Evolutionary conservation across 2,888 invertebrate species (phyloP).

Genomic region (Timandra comae): DNA sequence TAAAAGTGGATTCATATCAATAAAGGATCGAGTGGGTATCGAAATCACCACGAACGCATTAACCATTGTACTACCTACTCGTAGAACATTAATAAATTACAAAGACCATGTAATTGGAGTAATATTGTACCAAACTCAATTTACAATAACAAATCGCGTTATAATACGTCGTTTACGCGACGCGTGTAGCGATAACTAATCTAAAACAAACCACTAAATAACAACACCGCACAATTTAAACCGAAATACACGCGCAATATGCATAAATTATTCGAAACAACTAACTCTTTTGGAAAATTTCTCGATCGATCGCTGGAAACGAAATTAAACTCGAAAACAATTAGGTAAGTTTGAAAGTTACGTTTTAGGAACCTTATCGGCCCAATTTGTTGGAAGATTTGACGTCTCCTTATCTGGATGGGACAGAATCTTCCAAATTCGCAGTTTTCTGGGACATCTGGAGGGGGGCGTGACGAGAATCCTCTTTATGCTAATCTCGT

Average conservation of each 20-base stretch:
- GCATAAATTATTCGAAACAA: slow-evolving; percentile 16
- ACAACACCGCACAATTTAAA: slow-evolving; percentile 3
- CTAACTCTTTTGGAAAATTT: slow-evolving; percentile 12
- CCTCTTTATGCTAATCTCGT: slow-evolving; percentile 16
- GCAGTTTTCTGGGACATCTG: slow-evolving; percentile 15
- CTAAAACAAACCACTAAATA: not conserved
- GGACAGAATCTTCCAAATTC: slow-evolving; percentile 5
- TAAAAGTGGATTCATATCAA: too few species aligned
- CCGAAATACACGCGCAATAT: slow-evolving; percentile 8
- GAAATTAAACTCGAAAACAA: slow-evolving; percentile 22
- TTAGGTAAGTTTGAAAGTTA: slow-evolving; percentile 21
- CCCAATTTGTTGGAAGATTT: slow-evolving; percentile 33
- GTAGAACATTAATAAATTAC: too few species aligned
- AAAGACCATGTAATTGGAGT: too few species aligned
- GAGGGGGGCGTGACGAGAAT: slow-evolving; percentile 9
- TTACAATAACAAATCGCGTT: too few species aligned
- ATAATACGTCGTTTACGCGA: too few species aligned
- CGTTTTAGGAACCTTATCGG: slow-evolving; percentile 30
- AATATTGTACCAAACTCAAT: too few species aligned
- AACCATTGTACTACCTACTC: too few species aligned
- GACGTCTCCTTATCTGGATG: slow-evolving; percentile 27
- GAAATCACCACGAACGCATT: too few species aligned
- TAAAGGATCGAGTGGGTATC: too few species aligned
- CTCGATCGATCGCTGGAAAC: slow-evolving; percentile 11
- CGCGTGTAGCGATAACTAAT: not conserved